A percentile compares a stretch with the other conserved stretches of the same genome.
These are phyloP conservation scores for Gouania willdenowi DNA, from an alignment of 2,797 vertebrate species.

Conservation along the genomic window DNA sequence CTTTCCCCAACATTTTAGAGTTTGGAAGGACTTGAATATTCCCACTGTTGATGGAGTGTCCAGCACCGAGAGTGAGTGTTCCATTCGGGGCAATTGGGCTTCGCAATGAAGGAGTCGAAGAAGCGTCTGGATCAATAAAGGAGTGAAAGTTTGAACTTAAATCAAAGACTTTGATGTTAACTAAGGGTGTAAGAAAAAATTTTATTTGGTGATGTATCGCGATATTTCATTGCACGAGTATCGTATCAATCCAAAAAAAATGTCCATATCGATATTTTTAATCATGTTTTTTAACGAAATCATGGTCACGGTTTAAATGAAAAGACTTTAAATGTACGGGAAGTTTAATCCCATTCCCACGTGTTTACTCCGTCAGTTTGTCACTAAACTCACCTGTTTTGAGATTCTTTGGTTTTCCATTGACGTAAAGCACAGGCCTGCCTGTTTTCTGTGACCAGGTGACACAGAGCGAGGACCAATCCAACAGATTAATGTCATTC, in stretches of 20 bases:
- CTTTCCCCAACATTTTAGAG: constrained; percentile 25
- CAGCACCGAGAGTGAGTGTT: constrained; percentile 63
- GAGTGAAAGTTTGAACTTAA: no score
- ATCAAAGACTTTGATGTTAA: no score
- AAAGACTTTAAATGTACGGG: no score
- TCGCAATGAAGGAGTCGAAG: rapidly evolving
- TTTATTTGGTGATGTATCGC: no score
- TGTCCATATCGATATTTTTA: no score
- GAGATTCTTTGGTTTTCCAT: constrained; percentile 23
- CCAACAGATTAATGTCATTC: background rate
- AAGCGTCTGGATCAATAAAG: rapidly evolving
- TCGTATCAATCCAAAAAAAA: no score
- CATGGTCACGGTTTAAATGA: no score
- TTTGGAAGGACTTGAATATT: background rate
- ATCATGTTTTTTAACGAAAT: no score
- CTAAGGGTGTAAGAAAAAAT: no score
- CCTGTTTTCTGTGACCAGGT: constrained; percentile 52
- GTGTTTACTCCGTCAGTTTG: no score
- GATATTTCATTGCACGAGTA: no score
- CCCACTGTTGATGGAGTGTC: constrained; percentile 24
- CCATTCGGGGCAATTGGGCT: constrained; percentile 49
- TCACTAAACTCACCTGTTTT: background rate
- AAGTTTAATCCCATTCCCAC: no score
- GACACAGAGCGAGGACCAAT: constrained; percentile 73
- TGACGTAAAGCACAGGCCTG: constrained; percentile 54